These are phyloP conservation scores for Sinocyclocheilus maitianheensis DNA, from an alignment of 2,113 vertebrate species.

Conservation along the genomic window DNA sequence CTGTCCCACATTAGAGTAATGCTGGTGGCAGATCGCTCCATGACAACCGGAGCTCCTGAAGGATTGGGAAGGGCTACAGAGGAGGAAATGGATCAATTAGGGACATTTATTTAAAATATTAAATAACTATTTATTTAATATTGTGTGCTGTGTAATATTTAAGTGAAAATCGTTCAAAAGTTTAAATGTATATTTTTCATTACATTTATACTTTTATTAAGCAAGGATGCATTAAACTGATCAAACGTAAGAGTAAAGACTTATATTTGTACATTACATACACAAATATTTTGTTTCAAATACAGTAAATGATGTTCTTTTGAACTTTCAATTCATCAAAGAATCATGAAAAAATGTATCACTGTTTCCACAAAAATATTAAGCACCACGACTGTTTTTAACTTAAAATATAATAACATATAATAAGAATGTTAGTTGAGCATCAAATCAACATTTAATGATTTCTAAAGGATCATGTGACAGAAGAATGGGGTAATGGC, in stretches of 20 bases:
- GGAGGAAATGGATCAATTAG: neutral
- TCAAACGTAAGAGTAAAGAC: too few species aligned
- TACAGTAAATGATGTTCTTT: too few species aligned
- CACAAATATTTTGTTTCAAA: too few species aligned
- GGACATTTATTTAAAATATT: neutral
- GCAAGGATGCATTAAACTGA: too few species aligned
- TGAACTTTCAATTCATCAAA: too few species aligned
- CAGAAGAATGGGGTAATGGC: neutral
- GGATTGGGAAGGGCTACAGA: conserved; percentile 90
- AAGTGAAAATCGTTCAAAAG: neutral
- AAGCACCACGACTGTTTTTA: neutral
- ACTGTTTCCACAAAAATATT: neutral
- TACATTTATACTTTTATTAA: neutral
- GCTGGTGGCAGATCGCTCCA: conserved; percentile 96
- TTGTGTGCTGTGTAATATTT: neutral
- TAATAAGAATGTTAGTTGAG: neutral
- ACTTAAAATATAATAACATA: neutral
- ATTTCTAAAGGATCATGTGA: neutral
- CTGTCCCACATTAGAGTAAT: conserved; percentile 99
- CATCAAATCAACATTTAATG: neutral
- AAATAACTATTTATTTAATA: neutral
- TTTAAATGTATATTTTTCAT: too few species aligned
- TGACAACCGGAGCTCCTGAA: conserved; percentile 90
- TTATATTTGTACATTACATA: too few species aligned
- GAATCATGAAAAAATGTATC: neutral